A percentile compares a stretch with the other conserved stretches of the same genome.
phyloP scores from a whole-genome alignment of 2,113 vertebrate species.

The Lonchura striata region DNA sequence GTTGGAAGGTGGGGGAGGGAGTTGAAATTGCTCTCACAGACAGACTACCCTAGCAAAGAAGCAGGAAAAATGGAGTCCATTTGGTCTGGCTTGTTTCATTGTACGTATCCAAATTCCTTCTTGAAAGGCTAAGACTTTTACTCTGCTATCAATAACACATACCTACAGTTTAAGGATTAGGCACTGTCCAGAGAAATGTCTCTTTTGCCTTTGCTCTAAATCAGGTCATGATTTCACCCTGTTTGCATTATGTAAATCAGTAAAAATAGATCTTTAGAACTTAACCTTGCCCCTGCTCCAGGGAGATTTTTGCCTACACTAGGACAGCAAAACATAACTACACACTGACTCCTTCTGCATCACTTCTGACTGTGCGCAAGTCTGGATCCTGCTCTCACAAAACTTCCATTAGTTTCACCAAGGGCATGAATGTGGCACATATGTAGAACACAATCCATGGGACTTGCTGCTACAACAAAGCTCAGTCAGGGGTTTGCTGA shows the following conservation, averaged over 20 bases:
- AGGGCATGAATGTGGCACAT: neutral
- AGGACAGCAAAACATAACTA: neutral
- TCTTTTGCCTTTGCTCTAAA: neutral
- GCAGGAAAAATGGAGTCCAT: neutral
- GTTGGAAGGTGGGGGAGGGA: neutral
- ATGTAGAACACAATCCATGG: neutral
- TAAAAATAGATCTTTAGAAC: neutral
- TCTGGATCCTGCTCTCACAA: neutral
- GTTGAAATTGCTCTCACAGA: neutral
- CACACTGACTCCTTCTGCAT: neutral
- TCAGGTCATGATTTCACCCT: neutral
- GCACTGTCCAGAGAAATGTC: neutral
- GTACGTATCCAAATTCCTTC: neutral
- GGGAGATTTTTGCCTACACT: neutral
- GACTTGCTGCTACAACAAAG: neutral
- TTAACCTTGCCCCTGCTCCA: neutral
- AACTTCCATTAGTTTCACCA: neutral
- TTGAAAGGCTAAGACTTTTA: neutral
- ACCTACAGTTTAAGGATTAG: neutral
- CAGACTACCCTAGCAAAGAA: neutral
- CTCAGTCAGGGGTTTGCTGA: neutral
- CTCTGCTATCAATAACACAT: neutral
- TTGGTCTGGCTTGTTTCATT: neutral
- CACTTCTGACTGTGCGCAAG: neutral
- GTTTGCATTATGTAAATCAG: neutral